These are phyloP conservation scores for Drosophila guanche DNA, from an alignment of 1,140 invertebrate genomes.

Conservation along the genomic window DNA sequence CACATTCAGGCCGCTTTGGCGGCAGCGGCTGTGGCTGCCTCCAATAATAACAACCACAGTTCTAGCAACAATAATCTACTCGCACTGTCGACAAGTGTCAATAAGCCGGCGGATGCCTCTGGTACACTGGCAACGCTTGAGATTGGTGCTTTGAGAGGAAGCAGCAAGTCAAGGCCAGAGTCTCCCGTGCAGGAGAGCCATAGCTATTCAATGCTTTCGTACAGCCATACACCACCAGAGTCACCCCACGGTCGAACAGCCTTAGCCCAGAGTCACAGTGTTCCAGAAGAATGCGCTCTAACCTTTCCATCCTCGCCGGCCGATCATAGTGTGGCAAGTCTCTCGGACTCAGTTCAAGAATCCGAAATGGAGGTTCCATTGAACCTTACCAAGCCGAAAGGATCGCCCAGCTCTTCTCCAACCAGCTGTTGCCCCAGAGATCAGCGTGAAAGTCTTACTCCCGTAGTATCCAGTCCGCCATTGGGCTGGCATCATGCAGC, in stretches of 20 bases:
- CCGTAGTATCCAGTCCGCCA: conserved; percentile 73
- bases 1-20: conserved; percentile 79
- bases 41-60: conserved; percentile 43
- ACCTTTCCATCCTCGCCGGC: conserved; percentile 38
- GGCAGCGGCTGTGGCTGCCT: conserved; percentile 68
- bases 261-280: not conserved
- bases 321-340: conserved; percentile 56
- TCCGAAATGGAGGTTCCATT: conserved; percentile 89
- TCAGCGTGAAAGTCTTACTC: conserved; percentile 40
- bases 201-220: conserved; percentile 17
- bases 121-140: conserved; percentile 13
- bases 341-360: conserved; percentile 48
- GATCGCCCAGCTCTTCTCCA: conserved; percentile 80
- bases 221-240: conserved; percentile 82
- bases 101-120: conserved; percentile 12
- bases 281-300: conserved; percentile 22
- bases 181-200: conserved; percentile 26
- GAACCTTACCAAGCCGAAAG: conserved; percentile 94
- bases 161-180: conserved; percentile 30
- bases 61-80: conserved; percentile 40
- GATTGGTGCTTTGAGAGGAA: conserved; percentile 9
- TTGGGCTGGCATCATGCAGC: conserved; percentile 71
- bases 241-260: conserved; percentile 65
- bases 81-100: not conserved
- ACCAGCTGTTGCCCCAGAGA: conserved; percentile 28